Conservation (phyloP, 2,113 vertebrate species). For the Tylochromis polylepis region DNA sequence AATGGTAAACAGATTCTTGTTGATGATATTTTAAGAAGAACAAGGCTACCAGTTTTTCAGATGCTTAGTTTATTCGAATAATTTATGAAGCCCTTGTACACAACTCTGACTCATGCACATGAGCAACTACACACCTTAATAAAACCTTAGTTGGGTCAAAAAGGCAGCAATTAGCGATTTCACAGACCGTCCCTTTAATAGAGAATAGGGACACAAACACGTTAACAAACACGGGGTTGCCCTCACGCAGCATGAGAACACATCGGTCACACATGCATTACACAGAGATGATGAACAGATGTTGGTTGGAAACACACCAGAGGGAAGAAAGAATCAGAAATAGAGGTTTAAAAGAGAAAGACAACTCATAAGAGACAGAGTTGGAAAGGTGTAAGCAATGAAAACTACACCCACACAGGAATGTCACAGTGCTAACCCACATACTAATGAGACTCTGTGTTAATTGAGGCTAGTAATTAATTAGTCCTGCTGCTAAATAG, state of each 20-base stretch:
- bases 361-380: neutral
- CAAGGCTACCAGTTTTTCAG: neutral
- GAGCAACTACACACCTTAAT: neutral
- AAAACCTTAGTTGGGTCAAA: slow-evolving; percentile 21
- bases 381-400: neutral
- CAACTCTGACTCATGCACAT: neutral
- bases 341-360: neutral
- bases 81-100: neutral
- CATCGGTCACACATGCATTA: neutral
- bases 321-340: neutral
- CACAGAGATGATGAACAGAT: neutral
- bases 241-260: neutral
- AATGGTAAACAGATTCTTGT: neutral
- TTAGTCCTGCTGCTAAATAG: slow-evolving; percentile 27
- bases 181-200: slow-evolving; percentile 31
- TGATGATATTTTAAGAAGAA: neutral
- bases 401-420: neutral
- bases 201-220: slow-evolving; percentile 19
- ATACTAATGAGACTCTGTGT: slow-evolving; percentile 39
- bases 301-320: neutral
- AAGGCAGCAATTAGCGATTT: slow-evolving; percentile 44
- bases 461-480: slow-evolving; percentile 47
- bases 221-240: neutral
- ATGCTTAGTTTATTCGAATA: neutral
- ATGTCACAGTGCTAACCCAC: slow-evolving; percentile 7